A percentile compares a stretch with the other conserved stretches of the same genome.
These are phyloP conservation scores for Canis aureus DNA, from an alignment of 2,113 vertebrate species.

Conservation along the genomic window DNA sequence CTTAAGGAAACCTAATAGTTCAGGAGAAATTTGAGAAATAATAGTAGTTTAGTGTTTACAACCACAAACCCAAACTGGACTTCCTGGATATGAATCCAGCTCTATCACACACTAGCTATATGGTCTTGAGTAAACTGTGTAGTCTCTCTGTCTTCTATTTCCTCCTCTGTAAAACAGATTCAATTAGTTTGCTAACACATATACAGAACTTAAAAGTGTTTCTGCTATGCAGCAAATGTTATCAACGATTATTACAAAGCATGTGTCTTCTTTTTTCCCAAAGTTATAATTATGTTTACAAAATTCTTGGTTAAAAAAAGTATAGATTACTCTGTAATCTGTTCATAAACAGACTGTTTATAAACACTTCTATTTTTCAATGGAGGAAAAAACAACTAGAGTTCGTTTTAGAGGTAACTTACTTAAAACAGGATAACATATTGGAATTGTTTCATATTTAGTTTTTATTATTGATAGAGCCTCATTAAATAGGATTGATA, in stretches of 20 bases:
- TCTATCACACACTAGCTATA: not conserved
- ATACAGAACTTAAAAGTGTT: not conserved
- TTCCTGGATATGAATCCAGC: not conserved
- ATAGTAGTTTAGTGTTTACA: not conserved
- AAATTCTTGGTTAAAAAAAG: conserved; percentile 3
- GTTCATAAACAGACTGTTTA: conserved; percentile 11
- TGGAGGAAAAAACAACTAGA: not conserved
- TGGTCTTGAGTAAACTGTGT: not conserved
- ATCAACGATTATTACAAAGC: not conserved
- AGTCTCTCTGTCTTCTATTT: not conserved
- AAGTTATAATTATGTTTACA: not conserved
- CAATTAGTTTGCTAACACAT: conserved; percentile 23
- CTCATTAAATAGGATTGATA: conserved; percentile 35
- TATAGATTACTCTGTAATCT: not conserved
- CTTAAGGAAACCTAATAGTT: conserved; percentile 31
- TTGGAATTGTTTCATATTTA: not conserved
- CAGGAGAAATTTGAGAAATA: not conserved
- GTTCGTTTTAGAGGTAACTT: not conserved
- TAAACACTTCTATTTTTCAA: not conserved
- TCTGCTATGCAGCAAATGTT: not conserved
- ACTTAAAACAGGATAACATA: not conserved
- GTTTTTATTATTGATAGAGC: conserved; percentile 32
- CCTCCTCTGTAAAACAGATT: conserved; percentile 35
- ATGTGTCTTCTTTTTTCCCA: not conserved
- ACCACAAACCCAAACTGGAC: not conserved